phyloP scores from a whole-genome alignment of 1,140 invertebrate species.

The Drosophila pachea region DNA sequence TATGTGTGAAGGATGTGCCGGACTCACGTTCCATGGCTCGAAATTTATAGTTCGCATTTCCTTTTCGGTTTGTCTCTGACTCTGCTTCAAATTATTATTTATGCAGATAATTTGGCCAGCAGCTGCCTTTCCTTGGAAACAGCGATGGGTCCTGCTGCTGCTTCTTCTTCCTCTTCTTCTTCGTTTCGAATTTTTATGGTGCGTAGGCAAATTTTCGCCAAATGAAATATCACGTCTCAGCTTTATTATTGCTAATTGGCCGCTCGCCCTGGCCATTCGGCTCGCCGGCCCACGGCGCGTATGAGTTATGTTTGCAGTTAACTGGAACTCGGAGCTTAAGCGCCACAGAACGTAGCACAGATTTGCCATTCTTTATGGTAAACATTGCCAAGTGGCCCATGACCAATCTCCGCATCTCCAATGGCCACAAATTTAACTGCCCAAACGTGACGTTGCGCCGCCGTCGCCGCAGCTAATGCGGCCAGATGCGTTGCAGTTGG shows the following conservation, averaged over 20 bases:
- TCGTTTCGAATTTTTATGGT: slow-evolving; percentile 22
- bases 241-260: slow-evolving; percentile 77
- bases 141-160: slow-evolving; percentile 15
- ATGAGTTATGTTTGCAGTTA: slow-evolving; percentile 71
- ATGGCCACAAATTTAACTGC: slow-evolving; percentile 67
- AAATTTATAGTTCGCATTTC: slow-evolving; percentile 70
- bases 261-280: not conserved
- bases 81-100: slow-evolving; percentile 73
- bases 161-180: slow-evolving; percentile 6
- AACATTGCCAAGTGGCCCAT: slow-evolving; percentile 41
- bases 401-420: slow-evolving; percentile 18
- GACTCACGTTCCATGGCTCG: slow-evolving; percentile 51
- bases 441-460: slow-evolving; percentile 53
- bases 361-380: slow-evolving; percentile 76
- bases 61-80: slow-evolving; percentile 30
- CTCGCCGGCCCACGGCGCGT: slow-evolving; percentile 38
- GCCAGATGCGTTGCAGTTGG: slow-evolving; percentile 14
- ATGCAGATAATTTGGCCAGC: slow-evolving; percentile 72
- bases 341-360: slow-evolving; percentile 67
- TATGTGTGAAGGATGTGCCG: slow-evolving; percentile 16
- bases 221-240: slow-evolving; percentile 78
- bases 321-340: slow-evolving; percentile 53
- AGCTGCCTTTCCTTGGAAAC: slow-evolving; percentile 66
- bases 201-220: slow-evolving; percentile 72
- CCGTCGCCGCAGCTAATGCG: slow-evolving; percentile 22